phyloP scores from a whole-genome alignment of 2,888 invertebrate genomes.

The Xanthia icteritia region DNA sequence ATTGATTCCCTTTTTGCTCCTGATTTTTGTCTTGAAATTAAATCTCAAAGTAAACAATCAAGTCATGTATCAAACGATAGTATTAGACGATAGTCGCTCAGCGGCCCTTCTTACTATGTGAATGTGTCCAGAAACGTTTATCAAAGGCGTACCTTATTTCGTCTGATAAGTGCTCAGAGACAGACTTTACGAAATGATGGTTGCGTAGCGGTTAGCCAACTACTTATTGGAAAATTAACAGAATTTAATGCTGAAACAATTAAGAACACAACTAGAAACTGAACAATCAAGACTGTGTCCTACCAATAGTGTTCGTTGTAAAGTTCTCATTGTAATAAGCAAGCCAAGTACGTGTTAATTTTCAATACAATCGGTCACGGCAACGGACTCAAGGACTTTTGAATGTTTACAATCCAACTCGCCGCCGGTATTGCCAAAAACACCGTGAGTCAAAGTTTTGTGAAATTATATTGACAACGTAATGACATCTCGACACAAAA shows the following conservation, averaged over 20 bases:
- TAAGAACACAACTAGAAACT: conserved; percentile 29
- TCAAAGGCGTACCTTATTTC: conserved; percentile 3
- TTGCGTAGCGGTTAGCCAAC: conserved; percentile 1
- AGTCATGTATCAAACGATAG: background rate
- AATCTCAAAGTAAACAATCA: background rate
- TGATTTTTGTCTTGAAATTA: background rate
- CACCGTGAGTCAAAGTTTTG: conserved; percentile 70
- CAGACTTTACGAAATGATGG: background rate
- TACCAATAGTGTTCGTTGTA: conserved; percentile 58
- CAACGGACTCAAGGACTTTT: conserved; percentile 80
- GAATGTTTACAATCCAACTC: conserved; percentile 81
- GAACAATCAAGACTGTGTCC: conserved; percentile 51
- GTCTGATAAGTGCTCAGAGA: background rate
- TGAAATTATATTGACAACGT: conserved; percentile 37
- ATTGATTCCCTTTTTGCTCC: background rate
- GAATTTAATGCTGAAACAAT: conserved; percentile 36
- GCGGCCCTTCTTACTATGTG: background rate
- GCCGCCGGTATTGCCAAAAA: conserved; percentile 72
- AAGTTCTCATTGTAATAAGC: conserved; percentile 72
- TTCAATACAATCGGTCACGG: conserved; percentile 82
- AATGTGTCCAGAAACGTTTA: conserved; percentile 14
- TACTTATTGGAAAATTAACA: conserved; percentile 25
- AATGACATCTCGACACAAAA: conserved; percentile 11
- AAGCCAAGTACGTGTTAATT: conserved; percentile 77
- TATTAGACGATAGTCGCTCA: background rate